Conservation (phyloP, 1,140 invertebrate species). For the Ptiloglossa arizonensis region DNA sequence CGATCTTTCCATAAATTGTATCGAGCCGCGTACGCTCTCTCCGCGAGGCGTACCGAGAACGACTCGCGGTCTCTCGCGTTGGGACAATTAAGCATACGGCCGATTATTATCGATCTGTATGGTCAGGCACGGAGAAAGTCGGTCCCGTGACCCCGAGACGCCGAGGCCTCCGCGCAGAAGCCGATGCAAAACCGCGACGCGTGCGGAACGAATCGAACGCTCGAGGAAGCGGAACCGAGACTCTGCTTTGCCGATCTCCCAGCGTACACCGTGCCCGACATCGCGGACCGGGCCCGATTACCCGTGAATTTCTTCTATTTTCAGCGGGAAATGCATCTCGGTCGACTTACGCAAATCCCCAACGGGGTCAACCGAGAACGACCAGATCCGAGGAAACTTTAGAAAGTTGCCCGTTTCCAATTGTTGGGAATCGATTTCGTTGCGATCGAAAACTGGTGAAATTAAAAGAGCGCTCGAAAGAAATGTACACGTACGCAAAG, state of each 20-base stretch:
- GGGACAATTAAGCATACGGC: slow-evolving; percentile 53
- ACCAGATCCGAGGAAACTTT: background rate
- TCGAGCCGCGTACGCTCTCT: background rate
- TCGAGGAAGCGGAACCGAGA: slow-evolving; percentile 12
- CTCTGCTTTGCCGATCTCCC: background rate
- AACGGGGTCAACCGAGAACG: background rate
- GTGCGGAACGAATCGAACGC: slow-evolving; percentile 34
- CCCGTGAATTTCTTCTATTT: background rate
- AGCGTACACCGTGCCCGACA: background rate
- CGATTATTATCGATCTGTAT: slow-evolving; percentile 64
- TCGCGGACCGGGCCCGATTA: background rate
- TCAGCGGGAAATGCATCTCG: background rate
- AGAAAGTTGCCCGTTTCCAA: slow-evolving; percentile 11
- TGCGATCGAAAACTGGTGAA: too few species aligned
- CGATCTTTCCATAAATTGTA: slow-evolving; percentile 38
- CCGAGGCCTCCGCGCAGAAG: slow-evolving; percentile 20
- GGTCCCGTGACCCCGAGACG: slow-evolving; percentile 50
- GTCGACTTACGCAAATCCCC: background rate
- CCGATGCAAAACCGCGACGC: slow-evolving; percentile 15
- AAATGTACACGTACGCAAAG: too few species aligned
- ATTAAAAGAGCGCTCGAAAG: too few species aligned
- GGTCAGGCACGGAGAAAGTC: slow-evolving; percentile 58
- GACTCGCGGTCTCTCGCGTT: slow-evolving; percentile 19
- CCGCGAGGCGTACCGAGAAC: slow-evolving; percentile 6
- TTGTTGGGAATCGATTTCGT: too few species aligned